Percentiles rank a stretch among this genome's conserved stretches.
Evolutionary conservation across 2,797 vertebrate species (phyloP).

Genomic region (Sebastes melanostomus): DNA sequence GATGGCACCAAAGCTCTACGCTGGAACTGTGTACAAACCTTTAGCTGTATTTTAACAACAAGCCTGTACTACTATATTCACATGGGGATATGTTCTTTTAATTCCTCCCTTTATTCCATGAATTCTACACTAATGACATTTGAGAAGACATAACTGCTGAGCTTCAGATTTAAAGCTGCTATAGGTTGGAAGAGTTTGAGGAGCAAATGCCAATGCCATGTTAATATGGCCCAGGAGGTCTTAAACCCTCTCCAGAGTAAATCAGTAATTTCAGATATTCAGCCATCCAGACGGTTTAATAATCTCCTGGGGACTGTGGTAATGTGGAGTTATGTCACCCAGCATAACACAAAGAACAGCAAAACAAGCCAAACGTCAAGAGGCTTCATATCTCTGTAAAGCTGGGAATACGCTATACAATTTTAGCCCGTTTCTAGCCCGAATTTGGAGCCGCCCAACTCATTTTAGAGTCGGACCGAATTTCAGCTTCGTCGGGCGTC

Average conservation of each 20-base stretch:
- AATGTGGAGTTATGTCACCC: background rate
- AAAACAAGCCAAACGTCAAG: background rate
- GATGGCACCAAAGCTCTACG: slow-evolving; percentile 36
- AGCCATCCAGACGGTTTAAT: background rate
- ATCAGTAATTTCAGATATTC: background rate
- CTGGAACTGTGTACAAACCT: background rate
- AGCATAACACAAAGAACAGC: background rate
- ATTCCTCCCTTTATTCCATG: background rate
- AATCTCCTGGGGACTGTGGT: background rate
- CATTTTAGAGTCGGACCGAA: no score
- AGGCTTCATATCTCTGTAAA: background rate
- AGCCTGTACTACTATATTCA: background rate
- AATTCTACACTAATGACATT: background rate
- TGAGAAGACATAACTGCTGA: background rate
- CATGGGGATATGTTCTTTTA: background rate
- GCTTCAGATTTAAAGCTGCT: background rate
- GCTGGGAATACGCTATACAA: no score
- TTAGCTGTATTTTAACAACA: background rate
- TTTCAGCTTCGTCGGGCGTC: no score
- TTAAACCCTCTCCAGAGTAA: background rate
- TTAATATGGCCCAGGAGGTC: background rate
- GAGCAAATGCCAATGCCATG: background rate
- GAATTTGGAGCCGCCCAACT: no score
- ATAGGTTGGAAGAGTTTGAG: background rate
- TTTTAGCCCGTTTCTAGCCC: no score